A percentile compares a stretch with the other conserved stretches of the same genome.
Conservation (phyloP, 30 jellyfish, hydroid and myxozoan species). For the Clytia hemisphaerica region DNA sequence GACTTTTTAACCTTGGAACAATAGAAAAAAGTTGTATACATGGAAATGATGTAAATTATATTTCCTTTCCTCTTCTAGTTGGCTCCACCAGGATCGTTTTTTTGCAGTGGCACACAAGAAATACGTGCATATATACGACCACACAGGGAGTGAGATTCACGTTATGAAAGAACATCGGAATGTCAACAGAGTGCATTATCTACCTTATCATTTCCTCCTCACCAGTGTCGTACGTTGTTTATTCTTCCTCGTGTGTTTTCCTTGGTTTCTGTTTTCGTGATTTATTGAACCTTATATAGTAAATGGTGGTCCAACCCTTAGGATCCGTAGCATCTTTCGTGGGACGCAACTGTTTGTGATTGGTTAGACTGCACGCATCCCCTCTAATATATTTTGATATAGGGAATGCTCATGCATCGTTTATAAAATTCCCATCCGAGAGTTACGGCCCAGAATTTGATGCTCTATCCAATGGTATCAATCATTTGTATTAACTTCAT, state of each 20-base stretch:
- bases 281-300: neutral
- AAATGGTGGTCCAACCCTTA: neutral
- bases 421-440: too few species aligned
- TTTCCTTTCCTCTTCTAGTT: too few species aligned
- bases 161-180: conserved; percentile 64
- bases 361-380: neutral
- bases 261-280: neutral
- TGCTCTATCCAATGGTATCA: too few species aligned
- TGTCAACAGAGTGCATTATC: conserved; percentile 77
- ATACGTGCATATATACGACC: conserved; percentile 82
- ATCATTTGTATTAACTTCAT: too few species aligned
- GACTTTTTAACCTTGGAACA: too few species aligned
- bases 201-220: conserved; percentile 87
- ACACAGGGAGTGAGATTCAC: conserved; percentile 87
- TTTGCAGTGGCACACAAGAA: conserved; percentile 99
- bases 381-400: neutral
- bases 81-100: conserved; percentile 98
- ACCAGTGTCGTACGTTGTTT: conserved; percentile 81
- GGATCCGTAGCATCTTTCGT: neutral
- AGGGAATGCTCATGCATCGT: too few species aligned
- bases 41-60: too few species aligned
- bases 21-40: too few species aligned
- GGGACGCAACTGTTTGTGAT: neutral
- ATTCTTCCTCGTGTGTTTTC: neutral
- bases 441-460: too few species aligned